Evolutionary conservation across 2,113 vertebrate genomes (phyloP), one percentile per base, ranked within the genome.

Genomic region (Gobio gobio): DNA sequence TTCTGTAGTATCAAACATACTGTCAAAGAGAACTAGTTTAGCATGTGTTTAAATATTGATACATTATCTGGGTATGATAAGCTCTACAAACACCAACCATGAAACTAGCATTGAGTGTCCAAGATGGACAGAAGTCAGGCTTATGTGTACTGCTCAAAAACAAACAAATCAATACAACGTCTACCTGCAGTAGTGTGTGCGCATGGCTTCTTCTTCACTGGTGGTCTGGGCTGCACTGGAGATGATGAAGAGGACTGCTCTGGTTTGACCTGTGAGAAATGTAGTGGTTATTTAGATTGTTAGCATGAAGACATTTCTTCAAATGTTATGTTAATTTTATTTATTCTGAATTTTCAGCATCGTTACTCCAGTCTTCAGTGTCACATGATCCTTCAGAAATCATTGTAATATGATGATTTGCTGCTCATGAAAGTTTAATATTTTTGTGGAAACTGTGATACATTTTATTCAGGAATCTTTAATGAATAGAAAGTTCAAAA

Each of bases 131-230:
- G 14, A 54, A 51, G 14, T 54, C 47, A 33, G 24, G 26, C 2
- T 16, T n/a, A 36, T 14, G 12, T 59, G 51, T 43, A 18, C 3
- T 8, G 33, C 8, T 54, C 13, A 51, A 47, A 76, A 76, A 33
- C 47, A 54, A 33, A 76, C 9, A 20, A 29, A 49, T 22, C 16
- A 76, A 33, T 61, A 80, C 10, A 68, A 2, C 43, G 54, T 33
- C 29, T 84, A 89, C 88, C 88, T 89, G 88, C 1, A 51, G 72
- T 13, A 10, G 43, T 51, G 33, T 40, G 24, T 24, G 22, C 10
- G 24, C 77, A 49, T 24, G n/a, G 33, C 14, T 86, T 78, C n/a
- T 43, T 82, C 49, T 58, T 70, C 24, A 76, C 40, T 49, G 59
- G 58, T 36, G 63, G 43, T 58, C 81, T 82, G 24, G 84, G 54